Evolutionary conservation across 2,113 vertebrate species (phyloP).

Genomic region (Alexandromys fortis): DNA sequence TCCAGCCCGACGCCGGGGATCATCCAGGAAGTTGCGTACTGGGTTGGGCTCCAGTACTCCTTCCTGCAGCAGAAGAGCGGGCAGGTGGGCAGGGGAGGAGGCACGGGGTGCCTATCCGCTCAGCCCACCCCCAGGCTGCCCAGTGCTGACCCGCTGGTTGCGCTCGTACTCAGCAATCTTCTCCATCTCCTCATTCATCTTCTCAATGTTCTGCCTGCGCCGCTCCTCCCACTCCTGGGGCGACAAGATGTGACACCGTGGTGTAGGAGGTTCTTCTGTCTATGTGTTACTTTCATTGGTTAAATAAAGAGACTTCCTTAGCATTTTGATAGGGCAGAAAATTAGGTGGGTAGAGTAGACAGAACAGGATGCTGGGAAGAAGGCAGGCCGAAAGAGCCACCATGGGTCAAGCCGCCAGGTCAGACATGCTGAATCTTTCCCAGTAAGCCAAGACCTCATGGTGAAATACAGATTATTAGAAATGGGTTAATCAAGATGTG

Average conservation of each 20-base stretch:
- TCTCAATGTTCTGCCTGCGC: slow-evolving; percentile 93
- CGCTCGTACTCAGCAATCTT: slow-evolving; percentile 93
- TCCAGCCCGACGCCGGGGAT: slow-evolving; percentile 89
- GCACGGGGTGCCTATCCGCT: fast-evolving
- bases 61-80: slow-evolving; percentile 66
- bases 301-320: too few relatives aligned
- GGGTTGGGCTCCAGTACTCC: slow-evolving; percentile 91
- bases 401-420: too few relatives aligned
- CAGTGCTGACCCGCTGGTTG: slow-evolving; percentile 88
- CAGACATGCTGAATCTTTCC: too few relatives aligned
- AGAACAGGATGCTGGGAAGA: too few relatives aligned
- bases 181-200: slow-evolving; percentile 97
- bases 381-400: too few relatives aligned
- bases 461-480: too few relatives aligned
- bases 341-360: too few relatives aligned
- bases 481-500: too few relatives aligned
- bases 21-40: slow-evolving; percentile 93
- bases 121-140: fast-evolving
- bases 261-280: too few relatives aligned
- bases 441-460: too few relatives aligned
- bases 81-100: fast-evolving
- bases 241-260: fast-evolving
- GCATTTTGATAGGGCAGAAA: too few relatives aligned
- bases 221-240: slow-evolving; percentile 95
- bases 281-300: too few relatives aligned